Evolutionary conservation across 2,113 vertebrate species (phyloP).

Genomic region (Poecile atricapillus): DNA sequence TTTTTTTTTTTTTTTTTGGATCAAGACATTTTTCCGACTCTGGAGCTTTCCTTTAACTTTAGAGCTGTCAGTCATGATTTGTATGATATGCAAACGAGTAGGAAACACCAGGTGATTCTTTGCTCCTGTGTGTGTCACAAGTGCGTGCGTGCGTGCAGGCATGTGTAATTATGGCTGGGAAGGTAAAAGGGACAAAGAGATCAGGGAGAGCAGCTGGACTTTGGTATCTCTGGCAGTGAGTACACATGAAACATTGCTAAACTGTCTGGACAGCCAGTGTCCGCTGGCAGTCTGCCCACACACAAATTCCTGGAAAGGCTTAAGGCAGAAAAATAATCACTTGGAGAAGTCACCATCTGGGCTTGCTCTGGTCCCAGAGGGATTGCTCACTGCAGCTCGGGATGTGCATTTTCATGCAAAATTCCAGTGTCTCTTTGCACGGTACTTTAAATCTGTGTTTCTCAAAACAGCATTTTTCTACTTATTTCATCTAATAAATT

Average conservation of each 20-base stretch:
- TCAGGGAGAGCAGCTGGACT: constrained; percentile 39
- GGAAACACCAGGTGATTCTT: background rate
- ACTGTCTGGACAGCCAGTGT: constrained; percentile 46
- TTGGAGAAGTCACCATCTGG: constrained; percentile 67
- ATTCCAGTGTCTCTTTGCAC: constrained; percentile 24
- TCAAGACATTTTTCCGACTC: background rate
- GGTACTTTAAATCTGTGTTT: constrained; percentile 2
- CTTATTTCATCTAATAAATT: background rate
- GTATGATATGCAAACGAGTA: background rate
- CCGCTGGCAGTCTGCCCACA: constrained; percentile 68
- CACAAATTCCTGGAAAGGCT: constrained; percentile 78
- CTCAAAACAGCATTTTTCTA: background rate
- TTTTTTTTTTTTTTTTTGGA: background rate
- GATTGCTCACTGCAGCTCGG: constrained; percentile 15
- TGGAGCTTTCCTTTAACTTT: background rate
- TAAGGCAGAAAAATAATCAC: constrained; percentile 71
- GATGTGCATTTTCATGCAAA: constrained; percentile 50
- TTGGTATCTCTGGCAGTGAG: constrained; percentile 26
- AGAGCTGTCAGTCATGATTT: background rate
- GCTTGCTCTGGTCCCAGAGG: constrained; percentile 50
- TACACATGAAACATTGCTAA: constrained; percentile 14
- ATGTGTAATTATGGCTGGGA: background rate
- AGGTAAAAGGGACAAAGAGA: constrained; percentile 23
- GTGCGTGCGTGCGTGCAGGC: background rate
- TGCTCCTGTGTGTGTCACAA: background rate